Base-by-base conservation (phyloP, 2,797 vertebrate species). In the Diplodus sargus region DNA sequence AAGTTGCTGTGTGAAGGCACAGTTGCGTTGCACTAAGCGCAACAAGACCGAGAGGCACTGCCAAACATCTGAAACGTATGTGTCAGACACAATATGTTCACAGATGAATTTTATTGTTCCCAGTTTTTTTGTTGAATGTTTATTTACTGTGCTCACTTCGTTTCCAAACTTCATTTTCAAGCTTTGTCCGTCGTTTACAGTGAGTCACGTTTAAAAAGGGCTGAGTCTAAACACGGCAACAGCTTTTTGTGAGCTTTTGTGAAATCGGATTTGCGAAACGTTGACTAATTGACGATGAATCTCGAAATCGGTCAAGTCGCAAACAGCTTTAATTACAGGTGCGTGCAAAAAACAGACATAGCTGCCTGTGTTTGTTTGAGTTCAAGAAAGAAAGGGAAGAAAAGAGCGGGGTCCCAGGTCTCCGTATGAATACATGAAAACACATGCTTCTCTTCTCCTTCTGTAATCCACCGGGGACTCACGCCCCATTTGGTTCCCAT, bases 401-500 rank as follows among this genome's bases (percentile, higher is more conserved):
- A 84, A 11, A 47, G 71, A 83, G 72, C 34, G 67, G 85, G 85
- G 82, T 91, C 89, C 85, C 78, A 78, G 85, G 87, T 91, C 89
- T 91, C 78, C 78, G 45, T 84, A 91, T 88, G 88, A 93, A 92
- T 89, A 91, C 91, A 92, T 71, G 87, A 88, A 93, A 92, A 93
- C 92, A 94, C 91, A 93, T 94, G 93, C 91, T 92, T 92, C 89
- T 89, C 87, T 89, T 91, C 92, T 90, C 85, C 90, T 92, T 87
- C 91, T 91, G 89, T 89, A 87, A 93, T 91, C 89, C 92, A 91
- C 91, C 51, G 10, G 91, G 91, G 92, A 92, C 90, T 93, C 92
- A 95, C 89, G 91, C 87, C 92, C 93, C 94, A 94, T 94, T 95
- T 94, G 93, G 91, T 94, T 93, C 84, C 89, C 92, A 94, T 94